Evolutionary conservation across 2,113 vertebrate genomes (phyloP), one percentile per base, ranked within the genome.

Genomic region (Eretmochelys imbricata): DNA sequence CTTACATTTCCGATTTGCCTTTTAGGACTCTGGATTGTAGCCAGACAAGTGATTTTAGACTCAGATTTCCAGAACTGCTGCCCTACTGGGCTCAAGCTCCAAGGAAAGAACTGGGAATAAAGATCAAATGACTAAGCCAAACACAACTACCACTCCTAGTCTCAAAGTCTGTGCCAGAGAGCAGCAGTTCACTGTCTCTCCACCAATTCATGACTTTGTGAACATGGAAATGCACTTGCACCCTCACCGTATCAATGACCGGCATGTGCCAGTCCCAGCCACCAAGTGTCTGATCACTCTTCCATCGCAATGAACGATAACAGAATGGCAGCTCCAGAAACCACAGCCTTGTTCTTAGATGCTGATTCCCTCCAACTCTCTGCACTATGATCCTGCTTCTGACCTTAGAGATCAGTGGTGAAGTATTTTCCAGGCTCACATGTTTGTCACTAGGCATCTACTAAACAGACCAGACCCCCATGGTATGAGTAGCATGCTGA

Each of bases 1-100:
- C 96, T 97, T 59, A 90, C 95, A 96, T 88, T 97, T 97, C 93
- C 91, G 96, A 94, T 96, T 95, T 95, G 94, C 89, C 93, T 94
- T 96, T 96, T 85, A 96, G 96, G 94, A 92, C 91, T 89, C 75
- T 95, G 96, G 97, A 93, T 89, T 87, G 90, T 3, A 3, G 62
- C 95, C 95, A 96, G 88, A 85, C 89, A 53, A 94, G 83, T 90
- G 95, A 96, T 91, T 96, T 91, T 46, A 93, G 86, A 87, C 87
- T 95, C 82, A 72, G 49, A 89, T 96, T 96, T 95, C 94, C 95
- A 97, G 95, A 89, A 96, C 87, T 96, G 92, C 93, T 97, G 92
- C 86, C 94, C 89, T 96, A 59, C 87, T 82, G 89, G 88, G 35
- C 69, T 96, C 81, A 1, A 25, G 84, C 87, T 94, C 55, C 6